These are phyloP conservation scores for Anarrhichthys ocellatus DNA, from an alignment of 2,113 vertebrate genomes.

Conservation along the genomic window DNA sequence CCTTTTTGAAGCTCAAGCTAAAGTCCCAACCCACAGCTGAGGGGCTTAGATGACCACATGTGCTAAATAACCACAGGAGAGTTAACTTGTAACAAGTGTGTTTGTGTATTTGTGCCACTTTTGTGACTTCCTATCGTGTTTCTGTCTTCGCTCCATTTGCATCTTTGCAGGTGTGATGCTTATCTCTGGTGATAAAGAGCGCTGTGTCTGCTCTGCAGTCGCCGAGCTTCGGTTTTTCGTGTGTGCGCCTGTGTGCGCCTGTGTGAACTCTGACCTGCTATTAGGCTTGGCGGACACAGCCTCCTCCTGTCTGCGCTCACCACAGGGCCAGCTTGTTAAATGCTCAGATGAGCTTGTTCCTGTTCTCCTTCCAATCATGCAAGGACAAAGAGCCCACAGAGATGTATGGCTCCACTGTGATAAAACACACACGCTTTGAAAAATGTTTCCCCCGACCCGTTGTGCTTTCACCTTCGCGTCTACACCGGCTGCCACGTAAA, in stretches of 20 bases:
- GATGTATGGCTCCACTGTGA: constrained; percentile 18
- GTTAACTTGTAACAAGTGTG: neutral
- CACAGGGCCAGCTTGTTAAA: constrained; percentile 58
- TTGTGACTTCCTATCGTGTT: neutral
- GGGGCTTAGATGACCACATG: neutral
- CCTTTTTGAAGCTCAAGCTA: constrained; percentile 6
- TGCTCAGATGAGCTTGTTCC: constrained; percentile 56
- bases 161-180: constrained; percentile 27
- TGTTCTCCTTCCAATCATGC: constrained; percentile 59
- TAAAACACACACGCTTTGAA: constrained; percentile 25
- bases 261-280: constrained; percentile 61
- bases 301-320: constrained; percentile 51
- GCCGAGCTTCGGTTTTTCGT: neutral
- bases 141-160: constrained; percentile 29
- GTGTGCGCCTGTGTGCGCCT: neutral
- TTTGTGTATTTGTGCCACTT: constrained; percentile 1
- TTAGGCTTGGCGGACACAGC: constrained; percentile 54
- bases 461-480: constrained; percentile 21
- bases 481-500: neutral
- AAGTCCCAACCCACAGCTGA: constrained; percentile 1
- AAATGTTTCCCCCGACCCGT: neutral
- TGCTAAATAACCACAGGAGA: neutral
- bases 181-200: constrained; percentile 45
- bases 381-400: constrained; percentile 68
- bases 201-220: constrained; percentile 30